These are phyloP conservation scores for Oligia latruncula DNA, from an alignment of 2,888 invertebrate genomes.

Conservation along the genomic window DNA sequence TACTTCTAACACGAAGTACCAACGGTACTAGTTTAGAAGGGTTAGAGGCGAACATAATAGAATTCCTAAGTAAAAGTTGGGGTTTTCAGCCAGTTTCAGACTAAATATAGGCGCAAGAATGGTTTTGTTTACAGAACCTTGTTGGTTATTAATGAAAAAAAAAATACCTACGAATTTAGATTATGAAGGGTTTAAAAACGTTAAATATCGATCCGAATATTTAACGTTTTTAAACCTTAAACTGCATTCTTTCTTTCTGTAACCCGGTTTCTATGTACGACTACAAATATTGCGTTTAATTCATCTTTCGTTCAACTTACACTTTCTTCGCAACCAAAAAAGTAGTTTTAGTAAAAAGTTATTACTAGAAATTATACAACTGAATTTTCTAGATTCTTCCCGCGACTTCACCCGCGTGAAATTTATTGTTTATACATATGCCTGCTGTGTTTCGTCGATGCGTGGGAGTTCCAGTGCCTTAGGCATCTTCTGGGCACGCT, in stretches of 20 bases:
- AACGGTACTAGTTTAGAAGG: slow-evolving; percentile 63
- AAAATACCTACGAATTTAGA: too few species aligned
- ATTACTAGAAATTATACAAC: too few species aligned
- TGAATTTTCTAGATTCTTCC: not conserved
- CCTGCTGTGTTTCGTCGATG: too few species aligned
- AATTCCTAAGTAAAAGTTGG: slow-evolving; percentile 26
- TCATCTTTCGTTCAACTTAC: not conserved
- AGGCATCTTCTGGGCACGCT: too few species aligned
- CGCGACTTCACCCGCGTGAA: too few species aligned
- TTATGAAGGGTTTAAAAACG: too few species aligned
- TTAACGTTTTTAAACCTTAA: too few species aligned
- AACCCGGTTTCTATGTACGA: not conserved
- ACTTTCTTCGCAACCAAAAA: not conserved
- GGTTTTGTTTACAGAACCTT: not conserved
- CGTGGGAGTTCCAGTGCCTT: too few species aligned
- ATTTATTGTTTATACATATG: not conserved
- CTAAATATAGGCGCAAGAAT: not conserved
- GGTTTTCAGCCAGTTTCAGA: not conserved
- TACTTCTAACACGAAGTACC: slow-evolving; percentile 69
- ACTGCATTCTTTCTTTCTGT: not conserved
- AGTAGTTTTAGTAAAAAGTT: not conserved
- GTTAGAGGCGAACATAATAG: slow-evolving; percentile 54
- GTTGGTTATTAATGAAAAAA: not conserved
- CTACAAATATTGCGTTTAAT: not conserved
- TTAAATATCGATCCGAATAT: too few species aligned